Percentiles rank a stretch among this genome's conserved stretches.
Evolutionary conservation across 1,140 invertebrate genomes (phyloP).

Genomic region (Bombus impatiens): DNA sequence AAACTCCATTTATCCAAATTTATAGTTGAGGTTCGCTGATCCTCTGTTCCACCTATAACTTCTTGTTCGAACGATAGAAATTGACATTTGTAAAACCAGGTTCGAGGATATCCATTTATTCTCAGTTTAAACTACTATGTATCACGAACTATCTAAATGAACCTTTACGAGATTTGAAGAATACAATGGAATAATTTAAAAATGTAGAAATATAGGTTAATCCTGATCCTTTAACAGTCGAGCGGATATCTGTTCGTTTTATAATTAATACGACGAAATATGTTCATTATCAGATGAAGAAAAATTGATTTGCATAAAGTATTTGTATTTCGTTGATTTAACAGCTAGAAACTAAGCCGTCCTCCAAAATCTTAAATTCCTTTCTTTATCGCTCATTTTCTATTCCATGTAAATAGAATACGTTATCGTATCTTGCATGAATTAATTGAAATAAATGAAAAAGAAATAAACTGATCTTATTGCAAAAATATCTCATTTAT

Average conservation of each 20-base stretch:
- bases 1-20: constrained; percentile 29
- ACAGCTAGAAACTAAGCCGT: too few species aligned
- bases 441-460: not conserved
- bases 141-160: not conserved
- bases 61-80: constrained; percentile 4
- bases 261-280: not conserved
- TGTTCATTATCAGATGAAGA: too few species aligned
- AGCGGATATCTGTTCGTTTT: not conserved
- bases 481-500: not conserved
- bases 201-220: not conserved
- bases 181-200: not conserved
- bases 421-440: not conserved
- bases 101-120: not conserved
- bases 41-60: constrained; percentile 7
- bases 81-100: constrained; percentile 10
- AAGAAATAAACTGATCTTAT: not conserved
- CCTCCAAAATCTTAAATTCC: not conserved
- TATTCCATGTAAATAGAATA: not conserved
- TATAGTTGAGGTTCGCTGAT: not conserved
- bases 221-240: not conserved
- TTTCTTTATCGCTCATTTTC: not conserved
- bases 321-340: too few species aligned
- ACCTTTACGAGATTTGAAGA: not conserved
- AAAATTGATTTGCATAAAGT: too few species aligned
- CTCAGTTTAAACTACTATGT: not conserved